Percentiles rank a stretch among this genome's conserved stretches.
These are phyloP conservation scores for Anoplolepis gracilipes DNA, from an alignment of 1,140 invertebrate species.

Conservation along the genomic window DNA sequence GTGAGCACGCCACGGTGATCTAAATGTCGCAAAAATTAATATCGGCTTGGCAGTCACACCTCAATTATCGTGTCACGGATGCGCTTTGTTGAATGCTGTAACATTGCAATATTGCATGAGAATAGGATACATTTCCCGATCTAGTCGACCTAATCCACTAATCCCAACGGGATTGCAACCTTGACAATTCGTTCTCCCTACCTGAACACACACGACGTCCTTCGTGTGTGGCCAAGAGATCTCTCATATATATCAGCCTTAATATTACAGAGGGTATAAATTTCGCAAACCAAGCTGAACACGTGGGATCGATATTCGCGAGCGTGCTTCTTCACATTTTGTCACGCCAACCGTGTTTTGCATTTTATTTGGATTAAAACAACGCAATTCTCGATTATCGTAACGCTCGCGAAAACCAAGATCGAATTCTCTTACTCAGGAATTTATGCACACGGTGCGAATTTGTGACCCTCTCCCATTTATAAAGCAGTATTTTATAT, in stretches of 20 bases:
- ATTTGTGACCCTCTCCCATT: not conserved
- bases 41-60: not conserved
- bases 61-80: not conserved
- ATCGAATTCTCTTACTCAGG: not conserved
- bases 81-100: not conserved
- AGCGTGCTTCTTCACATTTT: slow-evolving; percentile 15
- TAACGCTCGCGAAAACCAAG: not conserved
- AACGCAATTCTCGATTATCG: not conserved
- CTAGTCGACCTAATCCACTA: slow-evolving; percentile 37
- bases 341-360: not conserved
- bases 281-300: slow-evolving; percentile 20
- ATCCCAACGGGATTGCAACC: slow-evolving; percentile 24
- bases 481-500: too few relatives aligned
- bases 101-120: not conserved
- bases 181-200: slow-evolving; percentile 38
- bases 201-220: not conserved
- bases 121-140: slow-evolving; percentile 12
- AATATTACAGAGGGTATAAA: slow-evolving; percentile 30
- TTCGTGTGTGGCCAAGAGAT: slow-evolving; percentile 10
- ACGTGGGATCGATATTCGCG: slow-evolving; percentile 41
- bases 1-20: too few relatives aligned
- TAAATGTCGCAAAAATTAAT: slow-evolving; percentile 5
- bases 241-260: slow-evolving; percentile 15
- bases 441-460: not conserved
- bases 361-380: slow-evolving; percentile 41